A percentile compares a stretch with the other conserved stretches of the same genome.
phyloP scores from a whole-genome alignment of 1,140 invertebrate species.

The Chelonus insularis region DNA sequence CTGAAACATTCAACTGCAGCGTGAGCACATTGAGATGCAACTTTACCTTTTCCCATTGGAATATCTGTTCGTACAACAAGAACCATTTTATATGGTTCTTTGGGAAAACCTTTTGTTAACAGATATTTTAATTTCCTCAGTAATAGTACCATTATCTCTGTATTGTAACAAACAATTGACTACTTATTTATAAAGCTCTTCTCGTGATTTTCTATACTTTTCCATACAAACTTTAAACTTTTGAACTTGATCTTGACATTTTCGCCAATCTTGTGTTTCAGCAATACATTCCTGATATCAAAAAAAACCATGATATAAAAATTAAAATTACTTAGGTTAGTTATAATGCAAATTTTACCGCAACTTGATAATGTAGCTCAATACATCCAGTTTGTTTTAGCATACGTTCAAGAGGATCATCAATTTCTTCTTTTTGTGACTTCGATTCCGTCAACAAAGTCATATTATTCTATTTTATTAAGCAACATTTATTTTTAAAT shows the following conservation, averaged over 20 bases:
- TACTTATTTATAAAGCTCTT: conserved; percentile 30
- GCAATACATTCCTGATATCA: conserved; percentile 79
- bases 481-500: too few species aligned
- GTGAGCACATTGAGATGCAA: conserved; percentile 82
- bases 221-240: conserved; percentile 80
- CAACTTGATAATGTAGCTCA: conserved; percentile 83
- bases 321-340: too few species aligned
- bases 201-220: conserved; percentile 57
- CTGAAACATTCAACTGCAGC: conserved; percentile 73
- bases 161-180: neutral
- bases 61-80: conserved; percentile 77
- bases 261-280: conserved; percentile 85
- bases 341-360: conserved; percentile 59
- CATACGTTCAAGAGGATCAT: conserved; percentile 82
- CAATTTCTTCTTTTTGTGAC: conserved; percentile 50
- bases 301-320: too few species aligned
- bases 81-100: conserved; percentile 67
- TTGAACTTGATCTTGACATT: conserved; percentile 80
- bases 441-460: neutral
- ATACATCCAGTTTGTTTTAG: conserved; percentile 86
- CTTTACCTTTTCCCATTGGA: conserved; percentile 80
- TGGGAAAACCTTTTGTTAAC: conserved; percentile 28
- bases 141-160: conserved; percentile 31
- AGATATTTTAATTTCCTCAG: conserved; percentile 35
- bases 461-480: too few species aligned